These are phyloP conservation scores for Limnephilus marmoratus DNA, from an alignment of 2,888 invertebrate genomes.

Conservation along the genomic window DNA sequence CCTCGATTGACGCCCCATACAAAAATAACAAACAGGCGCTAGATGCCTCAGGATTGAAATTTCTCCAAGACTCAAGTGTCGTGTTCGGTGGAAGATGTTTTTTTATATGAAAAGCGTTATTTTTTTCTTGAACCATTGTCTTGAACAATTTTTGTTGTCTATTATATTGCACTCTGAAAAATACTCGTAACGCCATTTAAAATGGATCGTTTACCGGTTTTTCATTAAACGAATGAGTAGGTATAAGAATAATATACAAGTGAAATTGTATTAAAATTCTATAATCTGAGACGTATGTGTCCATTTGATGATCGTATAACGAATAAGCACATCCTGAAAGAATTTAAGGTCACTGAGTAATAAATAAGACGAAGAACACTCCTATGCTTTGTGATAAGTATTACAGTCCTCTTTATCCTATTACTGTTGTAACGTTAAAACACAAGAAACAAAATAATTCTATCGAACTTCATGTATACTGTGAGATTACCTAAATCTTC, in stretches of 20 bases:
- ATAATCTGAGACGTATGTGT: background rate
- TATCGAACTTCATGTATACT: too few relatives aligned
- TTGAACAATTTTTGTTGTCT: background rate
- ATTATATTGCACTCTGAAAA: background rate
- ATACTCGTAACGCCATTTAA: background rate
- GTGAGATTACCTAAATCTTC: too few relatives aligned
- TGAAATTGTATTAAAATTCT: background rate
- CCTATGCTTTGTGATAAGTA: background rate
- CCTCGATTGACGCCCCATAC: constrained; percentile 30
- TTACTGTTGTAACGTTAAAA: too few relatives aligned
- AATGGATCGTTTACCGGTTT: background rate
- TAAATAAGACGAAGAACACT: background rate
- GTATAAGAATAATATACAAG: background rate
- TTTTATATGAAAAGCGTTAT: background rate
- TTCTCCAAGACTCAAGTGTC: constrained; percentile 12
- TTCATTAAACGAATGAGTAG: background rate
- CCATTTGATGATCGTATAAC: background rate
- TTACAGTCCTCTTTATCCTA: too few relatives aligned
- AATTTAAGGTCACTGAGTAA: background rate
- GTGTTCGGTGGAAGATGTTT: background rate
- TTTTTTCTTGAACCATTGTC: background rate
- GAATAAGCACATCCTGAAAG: background rate
- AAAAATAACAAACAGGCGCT: constrained; percentile 29
- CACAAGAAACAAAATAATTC: too few relatives aligned
- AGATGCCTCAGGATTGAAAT: constrained; percentile 29